Conservation (phyloP, 2,797 vertebrate genomes). For the Otolemur crassicaudatus region DNA sequence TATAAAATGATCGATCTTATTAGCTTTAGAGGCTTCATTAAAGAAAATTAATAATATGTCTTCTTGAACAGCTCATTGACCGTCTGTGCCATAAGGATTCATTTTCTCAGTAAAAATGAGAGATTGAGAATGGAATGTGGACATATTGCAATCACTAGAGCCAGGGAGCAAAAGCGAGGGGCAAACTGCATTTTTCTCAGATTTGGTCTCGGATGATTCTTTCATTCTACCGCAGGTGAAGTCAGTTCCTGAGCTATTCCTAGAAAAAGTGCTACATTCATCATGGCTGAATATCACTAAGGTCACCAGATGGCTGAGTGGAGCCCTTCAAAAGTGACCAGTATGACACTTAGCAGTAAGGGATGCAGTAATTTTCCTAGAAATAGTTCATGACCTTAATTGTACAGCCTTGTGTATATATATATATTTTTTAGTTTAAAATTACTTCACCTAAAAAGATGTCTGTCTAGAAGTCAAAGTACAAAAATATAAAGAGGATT, state of each 20-base stretch:
- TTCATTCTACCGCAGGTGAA: neutral
- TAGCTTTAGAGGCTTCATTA: conserved; percentile 70
- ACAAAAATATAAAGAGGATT: neutral
- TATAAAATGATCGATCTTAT: conserved; percentile 69
- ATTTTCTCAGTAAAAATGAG: conserved; percentile 59
- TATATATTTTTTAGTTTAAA: neutral
- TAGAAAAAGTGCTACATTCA: too few species aligned
- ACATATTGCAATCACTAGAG: neutral
- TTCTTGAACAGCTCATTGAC: conserved; percentile 71
- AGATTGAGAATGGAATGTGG: conserved; percentile 12
- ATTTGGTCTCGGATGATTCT: neutral
- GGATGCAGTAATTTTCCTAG: too few species aligned
- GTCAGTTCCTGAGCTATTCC: too few species aligned
- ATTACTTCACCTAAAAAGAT: neutral
- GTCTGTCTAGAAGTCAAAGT: neutral
- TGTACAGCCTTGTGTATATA: too few species aligned
- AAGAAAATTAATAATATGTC: conserved; percentile 71
- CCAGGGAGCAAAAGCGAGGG: neutral
- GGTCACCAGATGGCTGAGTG: too few species aligned
- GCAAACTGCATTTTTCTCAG: neutral
- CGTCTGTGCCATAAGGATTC: conserved; percentile 48
- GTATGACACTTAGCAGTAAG: too few species aligned
- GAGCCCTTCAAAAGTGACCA: too few species aligned
- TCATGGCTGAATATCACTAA: too few species aligned
- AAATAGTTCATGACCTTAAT: too few species aligned